Base-by-base conservation (phyloP, 1,140 invertebrate species). In the Monochamus saltuarius region DNA sequence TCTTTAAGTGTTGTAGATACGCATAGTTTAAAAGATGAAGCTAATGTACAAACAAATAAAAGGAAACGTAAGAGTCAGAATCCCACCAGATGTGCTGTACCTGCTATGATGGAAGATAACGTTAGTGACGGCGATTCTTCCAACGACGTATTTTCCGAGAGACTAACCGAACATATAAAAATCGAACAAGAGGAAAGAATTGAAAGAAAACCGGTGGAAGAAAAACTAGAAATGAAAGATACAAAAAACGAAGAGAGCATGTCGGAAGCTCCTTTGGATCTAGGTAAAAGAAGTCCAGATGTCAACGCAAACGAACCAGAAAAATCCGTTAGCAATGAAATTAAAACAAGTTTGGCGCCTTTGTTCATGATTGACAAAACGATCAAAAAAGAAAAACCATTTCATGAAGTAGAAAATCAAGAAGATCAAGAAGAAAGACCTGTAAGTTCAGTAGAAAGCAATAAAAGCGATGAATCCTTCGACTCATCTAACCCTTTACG, bases 1-100 rank as follows among this genome's bases (percentile, higher is more conserved):
- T 86, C 84, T n/a, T 77, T 82, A 66, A 82, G 81, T 71, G 75
- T 81, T 10, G 77, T 80, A 1, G 82, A 84, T 71, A 79, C 77
- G 56, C 78, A 80, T 37, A 81, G 75, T 66, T 68, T 76, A 43
- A 84, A 82, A 72, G 82, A 80, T 73, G 80, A 81, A 62, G 68
- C 73, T 29, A 71, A 73, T 61, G 66, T 77, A 76, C 74, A 73
- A 66, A 83, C 69, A 61, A 84, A 79, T 72, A 87, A 87, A 53
- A 79, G 94, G 46, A 95, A 97, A 78, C 80, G 95, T 47, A 98
- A 97, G 78, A 95, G 89, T 68, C 88, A 93, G 68, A 95, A 96
- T 75, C 95, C 94, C 0, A 94, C 90, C 0, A 83, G 92, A 56
- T 92, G 89, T 73, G 86, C 90, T 1, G 80, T 88, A 42, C 83